phyloP scores from a whole-genome alignment of 1,140 invertebrate genomes.

The Apis cerana region DNA sequence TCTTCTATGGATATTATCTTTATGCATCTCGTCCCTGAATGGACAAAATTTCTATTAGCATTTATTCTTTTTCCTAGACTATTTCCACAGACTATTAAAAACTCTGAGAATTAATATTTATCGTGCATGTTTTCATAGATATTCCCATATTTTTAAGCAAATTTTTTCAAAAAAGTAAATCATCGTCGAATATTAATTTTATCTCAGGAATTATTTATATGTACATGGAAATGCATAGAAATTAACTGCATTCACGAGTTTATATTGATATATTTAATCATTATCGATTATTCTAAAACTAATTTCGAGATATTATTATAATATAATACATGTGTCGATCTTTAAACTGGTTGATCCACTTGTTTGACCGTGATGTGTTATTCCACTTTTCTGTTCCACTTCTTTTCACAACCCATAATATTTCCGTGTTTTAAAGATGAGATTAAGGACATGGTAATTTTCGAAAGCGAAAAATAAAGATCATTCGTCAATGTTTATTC shows the following conservation, averaged over 20 bases:
- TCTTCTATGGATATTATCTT: constrained; percentile 1
- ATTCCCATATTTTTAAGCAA: neutral
- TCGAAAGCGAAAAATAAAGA: neutral
- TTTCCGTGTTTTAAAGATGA: neutral
- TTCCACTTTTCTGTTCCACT: neutral
- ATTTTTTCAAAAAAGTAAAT: neutral
- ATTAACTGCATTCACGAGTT: too few species aligned
- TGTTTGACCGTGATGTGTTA: too few species aligned
- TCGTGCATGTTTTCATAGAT: neutral
- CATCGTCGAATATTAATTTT: neutral
- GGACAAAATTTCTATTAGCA: constrained; percentile 1
- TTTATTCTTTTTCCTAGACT: neutral
- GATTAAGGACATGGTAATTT: neutral
- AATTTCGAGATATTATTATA: too few species aligned
- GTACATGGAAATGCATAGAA: too few species aligned
- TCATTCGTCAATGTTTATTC: neutral
- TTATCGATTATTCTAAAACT: too few species aligned
- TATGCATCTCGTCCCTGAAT: neutral
- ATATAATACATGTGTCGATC: too few species aligned
- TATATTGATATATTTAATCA: too few species aligned
- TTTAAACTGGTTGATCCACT: too few species aligned
- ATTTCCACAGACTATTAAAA: neutral
- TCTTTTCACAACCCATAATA: neutral
- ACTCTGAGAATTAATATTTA: neutral
- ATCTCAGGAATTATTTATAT: too few species aligned